Evolutionary conservation across 2,113 vertebrate genomes (phyloP), one percentile per base, ranked within the genome.

Genomic region (Leptodactylus fuscus): DNA sequence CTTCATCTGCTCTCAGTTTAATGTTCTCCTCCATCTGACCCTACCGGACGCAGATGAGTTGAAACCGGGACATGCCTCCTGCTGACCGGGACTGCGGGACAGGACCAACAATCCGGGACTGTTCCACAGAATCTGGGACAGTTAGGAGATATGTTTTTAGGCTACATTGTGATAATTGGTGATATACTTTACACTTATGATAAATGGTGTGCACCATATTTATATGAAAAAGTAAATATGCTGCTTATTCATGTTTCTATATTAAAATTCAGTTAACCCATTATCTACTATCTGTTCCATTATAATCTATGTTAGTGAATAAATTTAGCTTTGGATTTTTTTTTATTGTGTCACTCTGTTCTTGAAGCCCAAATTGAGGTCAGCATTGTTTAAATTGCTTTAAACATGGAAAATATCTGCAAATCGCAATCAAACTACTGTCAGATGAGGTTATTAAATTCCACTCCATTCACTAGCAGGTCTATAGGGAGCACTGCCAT

Each of bases 361-460:
- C 44, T 9, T 74, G 89, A 89, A 91, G 89, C 81, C 75, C 81
- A 88, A 88, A 91, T 91, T 89, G 86, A 91, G 90, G 91, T 91
- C 91, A 92, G 46, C 90, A 81, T 91, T 91, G 89, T 90, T 92
- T 90, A 91, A 90, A 87, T 90, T 91, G 86, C 88, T 49, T 76
- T 49, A 76, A 34, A 89, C 93, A 91, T 91, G 90, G 88, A 92
- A 38, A 92, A 92, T 89, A 87, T 88, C 90, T 90, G 90, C 51
- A 89, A 92, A 88, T 91, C 88, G 91, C 89, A 91, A 91, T 93
- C 90, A 91, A 91, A 86, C 91, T 90, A 91, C 89, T 91, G 90
- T 93, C 92, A 91, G 89, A 83, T 0, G 0, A 85, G 48, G 87
- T 93, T 92, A 93, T 92, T 94, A 93, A 90, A 94, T 94, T 94